Evolutionary conservation across 2,797 vertebrate genomes (phyloP).

Genomic region (Antennarius maculatus): DNA sequence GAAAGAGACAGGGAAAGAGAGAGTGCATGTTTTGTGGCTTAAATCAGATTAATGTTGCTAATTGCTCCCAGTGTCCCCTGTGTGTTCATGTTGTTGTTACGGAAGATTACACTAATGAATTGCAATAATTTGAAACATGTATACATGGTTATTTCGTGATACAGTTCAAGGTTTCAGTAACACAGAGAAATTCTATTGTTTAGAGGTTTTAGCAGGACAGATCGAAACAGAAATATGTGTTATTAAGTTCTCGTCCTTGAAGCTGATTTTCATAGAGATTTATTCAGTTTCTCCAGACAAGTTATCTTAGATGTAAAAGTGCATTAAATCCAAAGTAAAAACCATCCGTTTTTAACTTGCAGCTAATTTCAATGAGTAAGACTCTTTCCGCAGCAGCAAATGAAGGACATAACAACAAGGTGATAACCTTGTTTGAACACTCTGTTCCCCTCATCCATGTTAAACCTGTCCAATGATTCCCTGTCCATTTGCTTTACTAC

Average conservation of each 20-base stretch:
- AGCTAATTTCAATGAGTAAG: not conserved
- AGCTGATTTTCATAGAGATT: not conserved
- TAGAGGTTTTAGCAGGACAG: not conserved
- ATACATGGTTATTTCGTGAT: slow-evolving; percentile 72
- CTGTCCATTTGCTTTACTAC: not conserved
- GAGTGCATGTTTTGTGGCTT: slow-evolving; percentile 54
- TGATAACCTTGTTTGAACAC: not conserved
- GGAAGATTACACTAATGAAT: slow-evolving; percentile 79
- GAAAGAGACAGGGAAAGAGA: not conserved
- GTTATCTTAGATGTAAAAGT: not conserved
- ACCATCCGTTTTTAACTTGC: no score
- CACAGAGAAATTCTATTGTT: slow-evolving; percentile 44
- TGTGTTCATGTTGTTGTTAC: slow-evolving; percentile 77
- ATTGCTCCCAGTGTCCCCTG: slow-evolving; percentile 69
- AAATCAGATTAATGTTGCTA: slow-evolving; percentile 75
- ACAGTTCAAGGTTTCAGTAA: slow-evolving; percentile 71
- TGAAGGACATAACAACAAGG: not conserved
- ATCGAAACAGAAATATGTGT: not conserved
- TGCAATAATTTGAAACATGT: slow-evolving; percentile 79
- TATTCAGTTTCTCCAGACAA: not conserved
- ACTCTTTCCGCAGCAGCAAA: not conserved
- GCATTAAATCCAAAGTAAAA: not conserved
- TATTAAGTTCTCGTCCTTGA: not conserved
- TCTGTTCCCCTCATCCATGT: not conserved
- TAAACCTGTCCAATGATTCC: not conserved